phyloP scores from a whole-genome alignment of 1,140 invertebrate genomes.

The Yoshiicerus persimilis region DNA sequence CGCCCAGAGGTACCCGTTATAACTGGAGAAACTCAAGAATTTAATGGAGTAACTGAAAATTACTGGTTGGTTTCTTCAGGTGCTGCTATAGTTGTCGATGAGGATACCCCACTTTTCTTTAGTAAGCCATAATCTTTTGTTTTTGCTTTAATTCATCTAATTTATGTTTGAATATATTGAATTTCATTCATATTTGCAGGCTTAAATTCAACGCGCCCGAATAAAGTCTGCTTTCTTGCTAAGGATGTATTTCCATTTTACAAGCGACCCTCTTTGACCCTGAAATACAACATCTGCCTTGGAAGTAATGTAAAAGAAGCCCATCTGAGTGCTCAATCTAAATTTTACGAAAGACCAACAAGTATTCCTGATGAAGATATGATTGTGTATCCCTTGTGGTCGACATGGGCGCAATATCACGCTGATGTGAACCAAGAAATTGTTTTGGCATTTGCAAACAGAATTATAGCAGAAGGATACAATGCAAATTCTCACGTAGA shows the following conservation, averaged over 20 bases:
- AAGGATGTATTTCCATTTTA: slow-evolving; percentile 44
- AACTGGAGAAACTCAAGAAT: slow-evolving; percentile 50
- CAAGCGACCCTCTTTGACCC: slow-evolving; percentile 45
- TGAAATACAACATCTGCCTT: slow-evolving; percentile 64
- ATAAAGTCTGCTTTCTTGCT: slow-evolving; percentile 56
- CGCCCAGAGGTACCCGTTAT: slow-evolving; percentile 48
- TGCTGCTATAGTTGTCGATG: slow-evolving; percentile 64
- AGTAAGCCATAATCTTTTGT: slow-evolving; percentile 52
- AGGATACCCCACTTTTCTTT: slow-evolving; percentile 67
- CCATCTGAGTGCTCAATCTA: slow-evolving; percentile 64
- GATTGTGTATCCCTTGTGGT: slow-evolving; percentile 77
- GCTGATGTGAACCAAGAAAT: slow-evolving; percentile 55
- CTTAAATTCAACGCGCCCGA: neutral
- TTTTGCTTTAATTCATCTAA: neutral
- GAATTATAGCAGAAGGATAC: slow-evolving; percentile 55
- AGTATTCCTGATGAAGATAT: slow-evolving; percentile 70
- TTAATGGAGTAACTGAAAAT: slow-evolving; percentile 66
- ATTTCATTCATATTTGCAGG: neutral
- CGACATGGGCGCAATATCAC: slow-evolving; percentile 60
- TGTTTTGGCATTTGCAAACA: slow-evolving; percentile 55
- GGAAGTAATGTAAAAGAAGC: slow-evolving; percentile 60
- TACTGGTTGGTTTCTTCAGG: slow-evolving; percentile 77
- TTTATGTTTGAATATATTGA: neutral
- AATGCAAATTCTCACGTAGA: slow-evolving; percentile 54
- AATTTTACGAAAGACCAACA: slow-evolving; percentile 63